phyloP scores from a whole-genome alignment of 2,888 invertebrate genomes.

The Parnassius smintheus region DNA sequence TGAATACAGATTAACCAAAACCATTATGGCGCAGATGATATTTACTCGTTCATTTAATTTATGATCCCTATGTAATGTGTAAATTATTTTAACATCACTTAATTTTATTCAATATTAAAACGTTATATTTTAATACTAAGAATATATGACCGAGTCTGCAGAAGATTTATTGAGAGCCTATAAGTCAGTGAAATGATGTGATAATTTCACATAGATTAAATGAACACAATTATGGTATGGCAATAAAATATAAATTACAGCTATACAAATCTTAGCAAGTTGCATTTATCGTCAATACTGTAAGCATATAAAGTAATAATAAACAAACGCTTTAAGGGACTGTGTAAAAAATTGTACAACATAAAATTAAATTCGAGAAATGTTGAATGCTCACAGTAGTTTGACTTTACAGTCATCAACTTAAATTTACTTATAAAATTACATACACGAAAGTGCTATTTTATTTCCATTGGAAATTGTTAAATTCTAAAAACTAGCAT shows the following conservation, averaged over 20 bases:
- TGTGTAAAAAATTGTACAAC: slow-evolving; percentile 30
- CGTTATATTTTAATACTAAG: slow-evolving; percentile 9
- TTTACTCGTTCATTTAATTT: slow-evolving; percentile 17
- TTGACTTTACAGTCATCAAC: slow-evolving; percentile 33
- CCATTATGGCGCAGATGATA: neutral
- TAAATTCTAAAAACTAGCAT: slow-evolving; percentile 49
- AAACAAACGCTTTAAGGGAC: neutral
- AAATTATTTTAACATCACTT: slow-evolving; percentile 9
- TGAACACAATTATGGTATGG: slow-evolving; percentile 38
- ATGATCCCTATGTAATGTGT: slow-evolving; percentile 7
- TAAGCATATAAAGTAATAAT: slow-evolving; percentile 4
- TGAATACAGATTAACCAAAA: slow-evolving; percentile 18
- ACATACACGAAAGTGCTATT: slow-evolving; percentile 40
- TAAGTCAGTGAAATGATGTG: slow-evolving; percentile 28
- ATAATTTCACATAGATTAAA: slow-evolving; percentile 31
- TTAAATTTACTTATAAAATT: slow-evolving; percentile 33
- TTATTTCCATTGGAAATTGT: slow-evolving; percentile 63
- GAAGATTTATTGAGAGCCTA: slow-evolving; percentile 24
- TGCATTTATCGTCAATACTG: slow-evolving; percentile 17
- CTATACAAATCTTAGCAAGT: neutral
- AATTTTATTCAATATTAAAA: slow-evolving; percentile 8
- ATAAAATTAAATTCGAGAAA: neutral
- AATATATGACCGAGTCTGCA: slow-evolving; percentile 13
- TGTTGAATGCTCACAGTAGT: slow-evolving; percentile 11
- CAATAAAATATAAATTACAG: slow-evolving; percentile 31